phyloP scores from a whole-genome alignment of 2,797 vertebrate genomes.

The Cercopithecus diana region DNA sequence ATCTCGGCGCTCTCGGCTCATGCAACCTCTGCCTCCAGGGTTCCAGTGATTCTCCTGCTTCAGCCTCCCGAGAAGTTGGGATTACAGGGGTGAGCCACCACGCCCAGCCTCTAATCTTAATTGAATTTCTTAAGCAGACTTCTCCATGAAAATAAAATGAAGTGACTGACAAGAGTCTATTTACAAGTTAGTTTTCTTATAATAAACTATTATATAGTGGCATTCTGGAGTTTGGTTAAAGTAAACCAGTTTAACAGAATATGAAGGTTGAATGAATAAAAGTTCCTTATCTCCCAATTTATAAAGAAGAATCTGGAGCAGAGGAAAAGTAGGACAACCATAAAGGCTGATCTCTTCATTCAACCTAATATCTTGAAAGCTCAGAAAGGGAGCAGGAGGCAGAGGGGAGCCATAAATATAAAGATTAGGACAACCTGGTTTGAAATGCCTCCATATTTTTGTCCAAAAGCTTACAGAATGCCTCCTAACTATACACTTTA shows the following conservation, averaged over 20 bases:
- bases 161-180: not conserved
- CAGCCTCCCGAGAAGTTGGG: too few relatives aligned
- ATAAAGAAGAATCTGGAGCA: conserved; percentile 45
- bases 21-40: too few relatives aligned
- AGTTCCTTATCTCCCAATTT: conserved; percentile 13
- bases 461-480: conserved; percentile 11
- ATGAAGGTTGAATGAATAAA: conserved; percentile 3
- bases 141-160: conserved; percentile 17
- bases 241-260: conserved; percentile 3
- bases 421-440: not conserved
- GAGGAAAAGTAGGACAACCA: conserved; percentile 40
- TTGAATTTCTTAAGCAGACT: conserved; percentile 17
- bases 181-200: not conserved
- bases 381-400: not conserved
- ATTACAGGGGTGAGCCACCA: too few relatives aligned
- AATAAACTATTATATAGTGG: conserved; percentile 15
- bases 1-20: too few relatives aligned
- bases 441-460: conserved; percentile 28
- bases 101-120: not conserved
- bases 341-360: conserved; percentile 39
- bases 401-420: not conserved
- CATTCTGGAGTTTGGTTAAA: conserved; percentile 22
- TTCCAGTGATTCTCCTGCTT: too few relatives aligned
- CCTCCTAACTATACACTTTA: not conserved
- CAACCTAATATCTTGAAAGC: conserved; percentile 5